Base-by-base conservation (phyloP, 2,797 vertebrate species). In the Merluccius polli region DNA sequence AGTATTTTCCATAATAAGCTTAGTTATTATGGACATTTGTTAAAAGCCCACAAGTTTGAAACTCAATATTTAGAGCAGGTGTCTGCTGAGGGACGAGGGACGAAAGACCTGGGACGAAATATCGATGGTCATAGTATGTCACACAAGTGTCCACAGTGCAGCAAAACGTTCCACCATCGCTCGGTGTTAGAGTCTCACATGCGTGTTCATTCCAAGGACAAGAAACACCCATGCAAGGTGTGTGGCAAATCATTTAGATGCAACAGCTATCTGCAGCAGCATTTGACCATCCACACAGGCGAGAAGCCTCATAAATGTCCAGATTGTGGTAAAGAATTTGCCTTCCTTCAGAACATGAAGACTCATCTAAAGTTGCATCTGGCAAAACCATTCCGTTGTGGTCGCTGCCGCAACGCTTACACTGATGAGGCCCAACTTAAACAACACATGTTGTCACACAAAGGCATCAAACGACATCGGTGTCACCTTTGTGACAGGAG, bases 271-370 rank as follows among this genome's bases (percentile, higher is more conserved):
- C 82, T 95, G 76, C 94, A 94, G 84, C 94, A 95, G 67, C 94
- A 95, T 84, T 78, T 93, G 24, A 93, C 94, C 71, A 94, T 95
- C 73, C 94, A 95, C 77, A 93, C 93, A 0, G 94, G 94, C 44
- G 90, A 94, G 84, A 94, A 93, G 87, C 94, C 94, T 59, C 93
- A 93, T 79, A 94, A 92, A 79, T 95, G 94, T 79, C 91, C 93
- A 0, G 93, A 94, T 76, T 95, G 94, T 4, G 93, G 94, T 33
- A 94, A 94, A 77, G 93, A 93, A 78, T 95, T 95, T 80, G 93
- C 94, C 18, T 95, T 95, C 85, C 84, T 93, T 82, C 94, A 95
- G 83, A 95, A 95, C 87, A 94, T 95, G 94, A 93, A 85, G 82
- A 94, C 94, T 0, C 94, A 95, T 76, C 93, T 93, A 65, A 93